Evolutionary conservation across 2,113 vertebrate genomes (phyloP), one percentile per base, ranked within the genome.

Genomic region (Ariopsis seemanni): DNA sequence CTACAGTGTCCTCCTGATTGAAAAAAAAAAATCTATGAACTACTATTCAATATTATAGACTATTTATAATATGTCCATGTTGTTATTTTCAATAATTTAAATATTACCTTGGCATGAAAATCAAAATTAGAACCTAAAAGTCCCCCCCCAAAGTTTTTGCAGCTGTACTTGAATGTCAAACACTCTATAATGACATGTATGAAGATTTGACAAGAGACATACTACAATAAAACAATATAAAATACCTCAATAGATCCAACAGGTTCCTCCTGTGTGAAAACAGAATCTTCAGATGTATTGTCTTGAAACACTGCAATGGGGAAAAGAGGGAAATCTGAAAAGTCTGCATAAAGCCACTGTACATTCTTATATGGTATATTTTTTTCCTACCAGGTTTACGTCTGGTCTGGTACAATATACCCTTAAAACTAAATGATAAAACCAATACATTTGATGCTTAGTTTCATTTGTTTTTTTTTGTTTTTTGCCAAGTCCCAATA

Each of bases 241-340:
- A 48, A 53, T 86, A 90, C 80, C 75, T 86, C 62, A 67, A 65
- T 60, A 78, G 30, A 20, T 48, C 22, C 50, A 80, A 27, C 34
- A 69, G 53, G 58, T 55, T 88, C 63, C 9, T 85, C 82, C 5
- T n/a, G 12, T 62, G 42, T 62, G 12, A 89, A 72, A 63, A 65
- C 60, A 55, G 52, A 50, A 50, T 77, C 67, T 58, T 55, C 63
- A 42, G 78, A 17, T 2, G 42, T 78, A 48, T 78, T 63, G 11
- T 85, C 88, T 69, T 63, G 83, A 85, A 89, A 86, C 25, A 83
- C 86, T 90, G 18, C 17, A 63, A 11, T 55, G 1, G 53, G 8
- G 60, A 15, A 77, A 42, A 25, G 25, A 52, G 52, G 58, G 65
- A 27, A 15, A n/a, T 7, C 0, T 14, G n/a, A 2, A 72, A 15